A percentile compares a stretch with the other conserved stretches of the same genome.
phyloP scores from a whole-genome alignment of 2,113 vertebrate species.

The Arenaria interpres region DNA sequence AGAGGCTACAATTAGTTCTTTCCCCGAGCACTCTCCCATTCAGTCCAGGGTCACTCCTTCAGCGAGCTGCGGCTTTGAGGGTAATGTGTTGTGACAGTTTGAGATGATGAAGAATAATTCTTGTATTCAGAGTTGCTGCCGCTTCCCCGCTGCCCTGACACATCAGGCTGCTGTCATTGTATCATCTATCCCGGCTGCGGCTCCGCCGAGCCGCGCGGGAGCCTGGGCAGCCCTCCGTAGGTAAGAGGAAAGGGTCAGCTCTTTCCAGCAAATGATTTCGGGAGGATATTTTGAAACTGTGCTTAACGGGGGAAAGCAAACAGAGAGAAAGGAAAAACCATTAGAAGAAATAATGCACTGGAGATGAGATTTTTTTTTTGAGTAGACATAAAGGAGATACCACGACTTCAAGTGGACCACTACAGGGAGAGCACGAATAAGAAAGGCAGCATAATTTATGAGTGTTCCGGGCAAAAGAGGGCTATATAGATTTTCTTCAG shows the following conservation, averaged over 20 bases:
- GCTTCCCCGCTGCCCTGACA: slow-evolving; percentile 76
- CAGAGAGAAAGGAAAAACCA: slow-evolving; percentile 66
- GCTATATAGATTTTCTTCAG: slow-evolving; percentile 69
- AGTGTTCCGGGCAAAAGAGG: slow-evolving; percentile 72
- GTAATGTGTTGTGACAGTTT: slow-evolving; percentile 85
- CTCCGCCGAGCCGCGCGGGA: slow-evolving; percentile 68
- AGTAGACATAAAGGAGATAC: slow-evolving; percentile 65
- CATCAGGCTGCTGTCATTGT: slow-evolving; percentile 85
- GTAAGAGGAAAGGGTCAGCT: slow-evolving; percentile 68
- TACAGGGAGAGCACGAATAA: slow-evolving; percentile 7
- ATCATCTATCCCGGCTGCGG: slow-evolving; percentile 78
- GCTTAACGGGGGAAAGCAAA: slow-evolving; percentile 79
- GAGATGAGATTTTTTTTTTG: slow-evolving; percentile 54
- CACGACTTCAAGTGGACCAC: slow-evolving; percentile 54
- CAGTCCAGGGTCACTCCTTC: slow-evolving; percentile 77
- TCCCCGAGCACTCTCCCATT: slow-evolving; percentile 79
- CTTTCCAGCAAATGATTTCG: slow-evolving; percentile 77
- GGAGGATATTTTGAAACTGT: slow-evolving; percentile 77
- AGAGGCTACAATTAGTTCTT: slow-evolving; percentile 86
- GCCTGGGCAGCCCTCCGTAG: slow-evolving; percentile 71
- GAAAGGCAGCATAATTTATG: slow-evolving; percentile 74
- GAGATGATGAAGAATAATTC: slow-evolving; percentile 89
- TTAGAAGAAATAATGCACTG: slow-evolving; percentile 67
- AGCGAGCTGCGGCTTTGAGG: slow-evolving; percentile 79
- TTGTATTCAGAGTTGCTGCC: slow-evolving; percentile 80